phyloP scores from a whole-genome alignment of 2,113 vertebrate genomes.

The Saguinus midas region DNA sequence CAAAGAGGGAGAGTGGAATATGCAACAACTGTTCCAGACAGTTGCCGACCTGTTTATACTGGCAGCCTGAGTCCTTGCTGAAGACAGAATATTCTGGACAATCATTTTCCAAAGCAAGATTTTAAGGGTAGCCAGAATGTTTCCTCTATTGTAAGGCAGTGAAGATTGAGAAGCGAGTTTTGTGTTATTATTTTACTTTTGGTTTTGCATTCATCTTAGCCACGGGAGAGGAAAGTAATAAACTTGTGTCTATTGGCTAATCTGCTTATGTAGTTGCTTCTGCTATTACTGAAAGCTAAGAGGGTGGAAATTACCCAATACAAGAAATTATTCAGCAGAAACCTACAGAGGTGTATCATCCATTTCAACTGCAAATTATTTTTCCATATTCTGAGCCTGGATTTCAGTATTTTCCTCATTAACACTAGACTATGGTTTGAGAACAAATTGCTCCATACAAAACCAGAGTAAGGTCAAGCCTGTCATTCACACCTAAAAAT shows the following conservation, averaged over 20 bases:
- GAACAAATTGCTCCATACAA: conserved; percentile 30
- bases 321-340: conserved; percentile 10
- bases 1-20: neutral
- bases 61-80: neutral
- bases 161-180: neutral
- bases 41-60: neutral
- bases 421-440: neutral
- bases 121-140: conserved; percentile 55
- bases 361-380: conserved; percentile 18
- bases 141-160: conserved; percentile 22
- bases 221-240: neutral
- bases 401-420: conserved; percentile 58
- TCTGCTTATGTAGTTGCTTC: conserved; percentile 30
- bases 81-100: conserved; percentile 19
- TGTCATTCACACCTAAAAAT: neutral
- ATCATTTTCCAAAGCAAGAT: conserved; percentile 39
- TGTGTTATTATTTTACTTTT: neutral
- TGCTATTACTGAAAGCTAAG: conserved; percentile 11
- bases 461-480: conserved; percentile 37
- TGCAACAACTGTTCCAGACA: neutral
- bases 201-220: conserved; percentile 34
- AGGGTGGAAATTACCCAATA: conserved; percentile 11
- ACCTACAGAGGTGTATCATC: neutral
- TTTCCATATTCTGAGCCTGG: conserved; percentile 34
- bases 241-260: neutral